Conservation (phyloP, 1,140 invertebrate species). For the Octopus bimaculoides region DNA sequence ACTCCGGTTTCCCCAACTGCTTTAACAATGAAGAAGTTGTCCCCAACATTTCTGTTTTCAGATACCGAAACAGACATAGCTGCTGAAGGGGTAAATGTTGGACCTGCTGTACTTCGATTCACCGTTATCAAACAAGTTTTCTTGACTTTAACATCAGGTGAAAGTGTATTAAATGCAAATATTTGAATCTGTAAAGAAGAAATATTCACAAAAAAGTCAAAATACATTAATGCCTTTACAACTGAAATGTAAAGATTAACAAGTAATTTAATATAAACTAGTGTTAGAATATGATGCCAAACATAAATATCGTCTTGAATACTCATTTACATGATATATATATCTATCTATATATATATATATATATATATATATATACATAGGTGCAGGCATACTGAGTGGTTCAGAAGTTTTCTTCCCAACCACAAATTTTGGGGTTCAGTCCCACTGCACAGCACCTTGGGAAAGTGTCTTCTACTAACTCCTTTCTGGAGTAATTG, state of each 20-base stretch:
- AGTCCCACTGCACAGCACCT: too few relatives aligned
- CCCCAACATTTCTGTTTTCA: not conserved
- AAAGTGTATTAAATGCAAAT: not conserved
- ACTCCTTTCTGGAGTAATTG: too few relatives aligned
- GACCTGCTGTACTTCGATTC: not conserved
- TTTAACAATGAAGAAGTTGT: not conserved
- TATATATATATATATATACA: not conserved
- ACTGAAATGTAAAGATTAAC: too few relatives aligned
- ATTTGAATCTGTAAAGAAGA: not conserved
- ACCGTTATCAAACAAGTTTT: not conserved
- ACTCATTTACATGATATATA: too few relatives aligned
- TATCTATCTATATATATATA: too few relatives aligned
- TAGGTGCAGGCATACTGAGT: not conserved
- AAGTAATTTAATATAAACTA: too few relatives aligned
- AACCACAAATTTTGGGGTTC: too few relatives aligned
- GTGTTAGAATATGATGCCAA: too few relatives aligned
- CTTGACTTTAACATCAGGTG: not conserved
- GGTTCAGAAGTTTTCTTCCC: too few relatives aligned
- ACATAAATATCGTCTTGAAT: too few relatives aligned
- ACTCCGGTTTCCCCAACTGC: not conserved
- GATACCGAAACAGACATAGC: not conserved
- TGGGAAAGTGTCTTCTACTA: too few relatives aligned
- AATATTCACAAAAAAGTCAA: not conserved
- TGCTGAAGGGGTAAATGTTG: not conserved
- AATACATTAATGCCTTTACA: too few relatives aligned